phyloP scores from a whole-genome alignment of 1,140 invertebrate genomes.

The Anadara kagoshimensis region DNA sequence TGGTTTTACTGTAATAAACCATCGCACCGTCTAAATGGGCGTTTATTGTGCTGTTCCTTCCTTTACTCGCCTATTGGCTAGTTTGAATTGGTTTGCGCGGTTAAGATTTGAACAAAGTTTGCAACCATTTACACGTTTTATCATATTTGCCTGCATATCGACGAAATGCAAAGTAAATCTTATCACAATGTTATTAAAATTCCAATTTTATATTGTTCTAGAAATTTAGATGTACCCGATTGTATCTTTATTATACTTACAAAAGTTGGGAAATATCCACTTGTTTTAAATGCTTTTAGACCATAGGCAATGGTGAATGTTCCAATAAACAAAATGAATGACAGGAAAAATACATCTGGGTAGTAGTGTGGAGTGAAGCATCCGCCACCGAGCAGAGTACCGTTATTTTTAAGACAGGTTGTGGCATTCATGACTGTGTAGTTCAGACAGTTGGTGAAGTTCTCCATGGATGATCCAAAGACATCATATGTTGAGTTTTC shows the following conservation, averaged over 20 bases:
- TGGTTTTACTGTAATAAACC: too few relatives aligned
- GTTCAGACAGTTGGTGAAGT: neutral
- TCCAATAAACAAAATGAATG: slow-evolving; percentile 92
- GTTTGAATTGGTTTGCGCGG: too few relatives aligned
- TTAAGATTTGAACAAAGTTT: too few relatives aligned
- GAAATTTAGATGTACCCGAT: neutral
- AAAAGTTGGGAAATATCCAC: slow-evolving; percentile 90
- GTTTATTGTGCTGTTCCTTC: too few relatives aligned
- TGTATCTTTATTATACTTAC: slow-evolving; percentile 53
- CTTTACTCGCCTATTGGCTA: too few relatives aligned
- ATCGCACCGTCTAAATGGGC: too few relatives aligned
- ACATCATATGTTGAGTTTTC: neutral
- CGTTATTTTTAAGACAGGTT: slow-evolving; percentile 68
- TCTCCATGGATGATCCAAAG: neutral
- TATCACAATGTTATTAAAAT: too few relatives aligned
- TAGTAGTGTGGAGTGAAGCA: slow-evolving; percentile 75
- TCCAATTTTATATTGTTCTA: too few relatives aligned
- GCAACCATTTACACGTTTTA: too few relatives aligned
- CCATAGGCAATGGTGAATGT: slow-evolving; percentile 92
- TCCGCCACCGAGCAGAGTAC: slow-evolving; percentile 83
- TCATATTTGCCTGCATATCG: too few relatives aligned
- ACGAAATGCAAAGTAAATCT: too few relatives aligned
- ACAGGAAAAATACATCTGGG: slow-evolving; percentile 94
- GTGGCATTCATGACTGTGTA: slow-evolving; percentile 45
- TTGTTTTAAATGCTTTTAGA: slow-evolving; percentile 95